Percentiles rank a stretch among this genome's conserved stretches.
Conservation (phyloP, 2,113 vertebrate genomes). For the Pangasianodon gigas region DNA sequence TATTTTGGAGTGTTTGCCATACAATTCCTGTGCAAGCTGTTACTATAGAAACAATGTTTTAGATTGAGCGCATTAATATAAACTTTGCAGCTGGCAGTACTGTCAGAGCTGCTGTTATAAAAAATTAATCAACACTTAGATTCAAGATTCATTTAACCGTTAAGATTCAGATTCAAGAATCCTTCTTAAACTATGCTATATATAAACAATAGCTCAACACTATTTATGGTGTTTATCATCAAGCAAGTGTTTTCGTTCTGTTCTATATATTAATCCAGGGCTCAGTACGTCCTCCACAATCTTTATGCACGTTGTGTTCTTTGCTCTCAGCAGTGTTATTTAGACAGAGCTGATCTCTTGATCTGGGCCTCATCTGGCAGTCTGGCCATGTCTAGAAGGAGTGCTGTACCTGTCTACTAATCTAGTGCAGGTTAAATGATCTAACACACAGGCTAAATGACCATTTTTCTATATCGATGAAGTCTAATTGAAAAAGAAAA, state of each 20-base stretch:
- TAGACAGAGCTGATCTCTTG: background rate
- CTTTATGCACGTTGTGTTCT: background rate
- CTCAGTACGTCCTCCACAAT: background rate
- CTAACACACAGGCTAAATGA: background rate
- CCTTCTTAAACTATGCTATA: background rate
- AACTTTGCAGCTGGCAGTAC: background rate
- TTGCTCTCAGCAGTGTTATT: background rate
- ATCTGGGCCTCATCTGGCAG: constrained; percentile 1
- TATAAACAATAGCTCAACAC: background rate
- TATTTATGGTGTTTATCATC: background rate
- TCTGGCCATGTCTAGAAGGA: background rate
- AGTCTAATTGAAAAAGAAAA: constrained; percentile 26
- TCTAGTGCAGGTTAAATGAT: constrained; percentile 8
- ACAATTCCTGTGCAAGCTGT: background rate
- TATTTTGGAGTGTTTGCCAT: background rate
- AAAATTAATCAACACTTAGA: background rate
- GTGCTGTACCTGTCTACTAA: constrained; percentile 8
- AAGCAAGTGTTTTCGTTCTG: background rate
- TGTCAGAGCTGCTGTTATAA: background rate
- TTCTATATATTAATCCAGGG: background rate
- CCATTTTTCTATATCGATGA: background rate
- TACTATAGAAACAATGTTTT: background rate
- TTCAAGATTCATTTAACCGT: background rate
- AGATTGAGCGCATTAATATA: background rate
- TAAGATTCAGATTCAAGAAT: background rate